Conservation (phyloP, 2,888 invertebrate genomes). For the Drosophila pseudotakahashii region DNA sequence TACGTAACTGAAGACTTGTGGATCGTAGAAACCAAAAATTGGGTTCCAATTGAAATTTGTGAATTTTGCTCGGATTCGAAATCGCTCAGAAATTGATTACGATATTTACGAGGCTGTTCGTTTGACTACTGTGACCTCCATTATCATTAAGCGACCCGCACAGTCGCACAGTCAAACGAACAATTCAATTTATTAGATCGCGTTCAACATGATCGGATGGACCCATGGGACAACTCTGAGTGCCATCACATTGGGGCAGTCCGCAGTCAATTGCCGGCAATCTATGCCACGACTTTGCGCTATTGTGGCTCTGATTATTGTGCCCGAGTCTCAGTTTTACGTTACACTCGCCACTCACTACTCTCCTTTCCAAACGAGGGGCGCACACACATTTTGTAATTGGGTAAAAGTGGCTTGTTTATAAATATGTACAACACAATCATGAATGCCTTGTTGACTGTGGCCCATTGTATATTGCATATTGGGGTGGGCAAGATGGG, state of each 20-base stretch:
- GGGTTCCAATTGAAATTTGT: slow-evolving; percentile 66
- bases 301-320: slow-evolving; percentile 60
- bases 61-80: slow-evolving; percentile 53
- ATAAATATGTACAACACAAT: slow-evolving; percentile 45
- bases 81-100: slow-evolving; percentile 76
- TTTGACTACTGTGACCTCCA: slow-evolving; percentile 83
- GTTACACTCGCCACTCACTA: slow-evolving; percentile 14
- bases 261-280: slow-evolving; percentile 63
- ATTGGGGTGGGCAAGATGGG: slow-evolving; percentile 3
- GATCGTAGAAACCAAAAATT: slow-evolving; percentile 49
- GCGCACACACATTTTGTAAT: slow-evolving; percentile 46
- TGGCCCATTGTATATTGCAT: slow-evolving; percentile 26
- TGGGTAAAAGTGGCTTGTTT: slow-evolving; percentile 61
- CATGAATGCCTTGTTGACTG: slow-evolving; percentile 43
- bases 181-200: slow-evolving; percentile 81
- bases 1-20: slow-evolving; percentile 57
- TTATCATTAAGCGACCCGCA: slow-evolving; percentile 77
- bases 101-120: slow-evolving; percentile 81
- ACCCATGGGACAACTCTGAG: slow-evolving; percentile 37
- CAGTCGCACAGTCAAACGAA: slow-evolving; percentile 68
- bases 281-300: slow-evolving; percentile 48
- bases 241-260: slow-evolving; percentile 57
- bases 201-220: slow-evolving; percentile 64
- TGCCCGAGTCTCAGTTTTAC: slow-evolving; percentile 23
- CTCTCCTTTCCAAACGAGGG: slow-evolving; percentile 4